Evolutionary conservation across 2,113 vertebrate genomes (phyloP).

Genomic region (Aramus guarauna): DNA sequence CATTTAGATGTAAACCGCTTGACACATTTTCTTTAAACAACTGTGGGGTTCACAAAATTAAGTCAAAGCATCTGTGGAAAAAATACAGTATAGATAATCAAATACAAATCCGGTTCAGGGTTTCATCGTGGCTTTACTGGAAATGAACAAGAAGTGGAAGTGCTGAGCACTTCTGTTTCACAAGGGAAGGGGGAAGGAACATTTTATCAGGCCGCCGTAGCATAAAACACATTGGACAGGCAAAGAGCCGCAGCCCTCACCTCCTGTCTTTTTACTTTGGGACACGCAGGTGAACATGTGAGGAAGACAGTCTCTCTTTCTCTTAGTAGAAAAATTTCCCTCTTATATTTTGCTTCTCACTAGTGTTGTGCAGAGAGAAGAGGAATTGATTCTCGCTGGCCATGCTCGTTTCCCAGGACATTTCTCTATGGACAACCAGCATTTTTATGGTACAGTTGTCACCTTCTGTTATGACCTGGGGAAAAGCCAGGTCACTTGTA

Average conservation of each 20-base stretch:
- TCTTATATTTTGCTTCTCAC: neutral
- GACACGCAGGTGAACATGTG: neutral
- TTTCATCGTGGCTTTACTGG: neutral
- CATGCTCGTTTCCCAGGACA: neutral
- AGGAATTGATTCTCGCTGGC: neutral
- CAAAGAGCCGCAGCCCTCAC: neutral
- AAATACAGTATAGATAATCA: neutral
- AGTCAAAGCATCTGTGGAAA: neutral
- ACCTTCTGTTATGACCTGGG: neutral
- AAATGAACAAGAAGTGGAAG: neutral
- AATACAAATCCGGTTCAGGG: neutral
- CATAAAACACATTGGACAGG: neutral
- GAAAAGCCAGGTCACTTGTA: neutral
- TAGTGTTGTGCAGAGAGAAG: neutral
- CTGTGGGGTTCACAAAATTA: neutral
- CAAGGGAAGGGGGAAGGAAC: neutral
- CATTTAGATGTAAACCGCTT: neutral
- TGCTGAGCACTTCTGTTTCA: neutral
- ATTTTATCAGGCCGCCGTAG: neutral
- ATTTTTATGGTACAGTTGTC: neutral
- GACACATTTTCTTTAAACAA: neutral
- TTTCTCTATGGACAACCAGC: neutral
- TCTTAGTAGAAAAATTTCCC: neutral
- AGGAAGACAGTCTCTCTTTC: neutral
- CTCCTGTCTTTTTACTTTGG: neutral